Conservation (phyloP, 2,113 vertebrate species). For the Morone chrysops region DNA sequence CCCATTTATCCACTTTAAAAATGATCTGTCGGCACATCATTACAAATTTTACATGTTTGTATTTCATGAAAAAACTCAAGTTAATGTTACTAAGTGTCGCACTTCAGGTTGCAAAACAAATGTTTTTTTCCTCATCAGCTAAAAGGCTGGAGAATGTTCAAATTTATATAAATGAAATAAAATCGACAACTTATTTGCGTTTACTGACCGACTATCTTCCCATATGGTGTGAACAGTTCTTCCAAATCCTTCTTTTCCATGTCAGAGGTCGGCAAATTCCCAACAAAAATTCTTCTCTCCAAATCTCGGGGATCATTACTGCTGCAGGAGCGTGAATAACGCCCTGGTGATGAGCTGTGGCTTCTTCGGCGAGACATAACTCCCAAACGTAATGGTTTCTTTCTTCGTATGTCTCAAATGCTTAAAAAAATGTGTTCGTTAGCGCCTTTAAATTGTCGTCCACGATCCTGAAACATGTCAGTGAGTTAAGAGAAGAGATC, state of each 20-base stretch:
- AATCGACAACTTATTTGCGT: conserved; percentile 43
- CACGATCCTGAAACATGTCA: conserved; percentile 82
- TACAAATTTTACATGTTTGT: conserved; percentile 9
- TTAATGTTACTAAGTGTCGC: conserved; percentile 8
- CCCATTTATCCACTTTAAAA: conserved; percentile 17
- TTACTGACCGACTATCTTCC: conserved; percentile 91
- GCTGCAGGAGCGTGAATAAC: conserved; percentile 82
- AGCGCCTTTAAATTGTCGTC: conserved; percentile 70
- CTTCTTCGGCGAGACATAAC: conserved; percentile 90
- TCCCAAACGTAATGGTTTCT: conserved; percentile 59
- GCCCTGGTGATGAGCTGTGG: conserved; percentile 81
- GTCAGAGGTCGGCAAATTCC: conserved; percentile 91
- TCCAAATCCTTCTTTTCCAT: conserved; percentile 91
- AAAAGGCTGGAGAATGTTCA: too few relatives aligned
- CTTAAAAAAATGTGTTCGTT: conserved; percentile 53
- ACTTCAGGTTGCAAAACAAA: too few relatives aligned
- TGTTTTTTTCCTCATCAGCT: too few relatives aligned
- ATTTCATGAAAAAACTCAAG: conserved; percentile 22
- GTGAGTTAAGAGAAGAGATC: conserved; percentile 77
- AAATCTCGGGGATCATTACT: conserved; percentile 89
- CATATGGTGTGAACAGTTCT: conserved; percentile 89
- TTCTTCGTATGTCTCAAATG: conserved; percentile 72
- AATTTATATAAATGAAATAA: neutral
- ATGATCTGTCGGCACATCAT: neutral
- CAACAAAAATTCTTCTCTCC: conserved; percentile 93